Evolutionary conservation across 2,113 vertebrate species (phyloP), one percentile per base, ranked within the genome.

Genomic region (Rhombomys opimus): DNA sequence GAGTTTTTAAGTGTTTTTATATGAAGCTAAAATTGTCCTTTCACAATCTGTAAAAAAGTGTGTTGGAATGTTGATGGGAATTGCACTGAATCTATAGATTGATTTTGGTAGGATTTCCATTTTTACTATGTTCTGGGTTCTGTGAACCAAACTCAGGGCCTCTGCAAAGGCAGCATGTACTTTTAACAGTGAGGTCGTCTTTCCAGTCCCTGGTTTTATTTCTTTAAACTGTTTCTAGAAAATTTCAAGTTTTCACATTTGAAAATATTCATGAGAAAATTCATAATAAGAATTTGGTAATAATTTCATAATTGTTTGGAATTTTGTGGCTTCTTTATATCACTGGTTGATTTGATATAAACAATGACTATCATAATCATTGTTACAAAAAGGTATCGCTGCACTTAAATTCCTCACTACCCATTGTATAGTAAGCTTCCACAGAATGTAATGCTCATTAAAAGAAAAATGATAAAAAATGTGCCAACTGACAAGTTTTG

Each of bases 401-500:
- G 14, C 57, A 46, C 4, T 61, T 86, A 76, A 70, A 54, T 20
- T n/a, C 72, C 30, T 90, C 70, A 38, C 9, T 94, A 57, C 17
- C 20, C 0, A 2, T 2, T 15, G 5, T 72, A 8, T 75, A 72
- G 22, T 88, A 59, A 84, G 67, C 11, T 63, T 94, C 22, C 23
- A 52, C 4, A 57, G 54, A 91, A 72, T 77, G 11, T 54, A 82
- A 76, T 86, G 27, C 46, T 95, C 90, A 80, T 84, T 90, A 87
- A 61, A 57, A 30, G 14, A 73, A 86, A 92, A 59, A 46, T 61
- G 92, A 85, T 84, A 54, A 82, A 91, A 91, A 93, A 75, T 61
- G 41, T 95, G 18, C 46, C 90, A 85, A 89, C 38, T 89, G 82
- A 38, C 41, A 68, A 86, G 89, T 52, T 96, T 95, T 54, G 35